A percentile compares a stretch with the other conserved stretches of the same genome.
phyloP scores from a whole-genome alignment of 2,113 vertebrate genomes.

The Oreocharis arfaki region DNA sequence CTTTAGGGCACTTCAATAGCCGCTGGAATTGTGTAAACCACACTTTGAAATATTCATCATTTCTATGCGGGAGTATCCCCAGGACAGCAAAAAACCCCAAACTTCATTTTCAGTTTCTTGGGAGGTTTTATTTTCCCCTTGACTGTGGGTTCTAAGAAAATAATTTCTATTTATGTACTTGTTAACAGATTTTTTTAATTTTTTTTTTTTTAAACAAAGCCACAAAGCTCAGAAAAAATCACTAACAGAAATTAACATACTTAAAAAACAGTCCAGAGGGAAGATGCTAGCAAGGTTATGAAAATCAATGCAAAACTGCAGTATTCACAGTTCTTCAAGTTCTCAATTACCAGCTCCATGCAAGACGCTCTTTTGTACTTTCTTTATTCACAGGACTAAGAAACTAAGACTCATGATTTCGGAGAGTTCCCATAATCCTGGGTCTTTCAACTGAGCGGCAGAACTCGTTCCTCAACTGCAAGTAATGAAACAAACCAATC shows the following conservation, averaged over 20 bases:
- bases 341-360: not conserved
- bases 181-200: not conserved
- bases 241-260: not conserved
- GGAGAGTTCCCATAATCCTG: not conserved
- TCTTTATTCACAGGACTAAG: not conserved
- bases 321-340: not conserved
- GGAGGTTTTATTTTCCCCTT: fast-evolving
- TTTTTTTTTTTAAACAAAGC: not conserved
- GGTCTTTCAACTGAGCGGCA: not conserved
- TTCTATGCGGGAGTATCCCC: not conserved
- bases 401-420: not conserved
- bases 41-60: not conserved
- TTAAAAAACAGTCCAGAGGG: not conserved
- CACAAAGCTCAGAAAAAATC: not conserved
- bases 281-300: not conserved
- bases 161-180: not conserved
- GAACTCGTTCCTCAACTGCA: not conserved
- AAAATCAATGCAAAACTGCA: not conserved
- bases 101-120: not conserved
- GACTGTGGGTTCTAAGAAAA: not conserved
- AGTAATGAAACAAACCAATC: not conserved
- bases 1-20: not conserved
- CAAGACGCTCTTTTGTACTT: not conserved
- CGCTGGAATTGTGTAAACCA: not conserved
- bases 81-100: not conserved